Conservation (phyloP, 1,140 invertebrate genomes). For the Aphaenogaster floridana region DNA sequence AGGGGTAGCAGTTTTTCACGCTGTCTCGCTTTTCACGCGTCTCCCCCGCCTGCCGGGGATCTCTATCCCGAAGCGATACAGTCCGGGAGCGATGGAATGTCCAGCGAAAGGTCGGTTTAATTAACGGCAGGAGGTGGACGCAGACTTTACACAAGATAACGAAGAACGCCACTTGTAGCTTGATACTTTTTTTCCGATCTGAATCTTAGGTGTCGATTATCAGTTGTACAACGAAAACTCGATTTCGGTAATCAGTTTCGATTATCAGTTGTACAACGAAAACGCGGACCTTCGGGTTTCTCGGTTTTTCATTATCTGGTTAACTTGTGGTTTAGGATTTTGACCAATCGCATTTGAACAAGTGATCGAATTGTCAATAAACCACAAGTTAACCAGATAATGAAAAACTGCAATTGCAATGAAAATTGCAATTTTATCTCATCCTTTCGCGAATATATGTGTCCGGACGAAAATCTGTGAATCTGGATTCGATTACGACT, state of each 20-base stretch:
- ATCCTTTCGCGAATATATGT: not conserved
- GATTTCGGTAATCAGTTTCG: not conserved
- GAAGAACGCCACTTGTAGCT: not conserved
- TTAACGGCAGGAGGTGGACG: not conserved
- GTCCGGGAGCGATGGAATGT: not conserved
- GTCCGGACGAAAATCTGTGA: not conserved
- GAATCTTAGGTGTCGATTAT: not conserved
- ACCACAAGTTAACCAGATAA: too few species aligned
- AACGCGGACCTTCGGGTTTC: not conserved
- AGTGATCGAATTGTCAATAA: too few species aligned
- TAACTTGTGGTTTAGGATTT: too few species aligned
- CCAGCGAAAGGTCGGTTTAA: not conserved
- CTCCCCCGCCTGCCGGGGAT: not conserved
- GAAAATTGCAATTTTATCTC: not conserved
- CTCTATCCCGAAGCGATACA: not conserved
- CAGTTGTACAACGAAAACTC: not conserved
- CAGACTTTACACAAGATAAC: not conserved
- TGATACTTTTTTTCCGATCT: not conserved
- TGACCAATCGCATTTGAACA: too few species aligned
- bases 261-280: not conserved
- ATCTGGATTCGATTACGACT: not conserved
- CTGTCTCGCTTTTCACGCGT: not conserved
- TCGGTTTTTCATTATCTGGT: too few species aligned
- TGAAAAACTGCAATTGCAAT: not conserved
- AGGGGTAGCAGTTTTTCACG: constrained; percentile 31